Conservation (phyloP, 2,797 vertebrate species). For the Xiphophorus birchmanni region DNA sequence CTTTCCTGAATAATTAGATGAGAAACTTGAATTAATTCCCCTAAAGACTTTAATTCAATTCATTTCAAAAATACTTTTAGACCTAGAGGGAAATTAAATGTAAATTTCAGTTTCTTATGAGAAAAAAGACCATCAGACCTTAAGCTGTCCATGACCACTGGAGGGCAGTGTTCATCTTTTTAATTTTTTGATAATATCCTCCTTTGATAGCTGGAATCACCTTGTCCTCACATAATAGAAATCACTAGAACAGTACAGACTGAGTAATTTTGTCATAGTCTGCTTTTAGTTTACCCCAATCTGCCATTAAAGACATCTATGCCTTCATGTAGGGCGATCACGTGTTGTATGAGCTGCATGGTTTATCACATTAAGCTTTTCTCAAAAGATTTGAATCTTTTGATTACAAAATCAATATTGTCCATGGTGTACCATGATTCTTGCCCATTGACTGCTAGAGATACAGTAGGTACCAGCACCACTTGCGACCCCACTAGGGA, state of each 20-base stretch:
- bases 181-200: background rate
- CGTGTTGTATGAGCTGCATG: background rate
- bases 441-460: too few relatives aligned
- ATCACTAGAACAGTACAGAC: constrained; percentile 12
- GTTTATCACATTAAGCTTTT: background rate
- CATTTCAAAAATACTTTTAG: background rate
- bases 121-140: background rate
- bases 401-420: background rate
- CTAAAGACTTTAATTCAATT: background rate
- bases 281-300: background rate
- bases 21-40: background rate
- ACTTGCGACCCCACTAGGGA: too few relatives aligned
- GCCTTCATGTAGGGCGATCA: background rate
- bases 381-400: background rate
- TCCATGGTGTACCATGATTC: too few relatives aligned
- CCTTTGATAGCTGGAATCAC: background rate
- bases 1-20: background rate
- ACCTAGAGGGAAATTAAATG: too few relatives aligned
- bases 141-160: constrained; percentile 44
- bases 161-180: constrained; percentile 67
- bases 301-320: background rate
- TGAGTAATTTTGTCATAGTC: background rate
- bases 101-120: background rate
- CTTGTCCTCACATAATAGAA: constrained; percentile 13
- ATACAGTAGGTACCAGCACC: too few relatives aligned